phyloP scores from a whole-genome alignment of 1,140 invertebrate genomes.

The Meloidogyne floridensis region DNA sequence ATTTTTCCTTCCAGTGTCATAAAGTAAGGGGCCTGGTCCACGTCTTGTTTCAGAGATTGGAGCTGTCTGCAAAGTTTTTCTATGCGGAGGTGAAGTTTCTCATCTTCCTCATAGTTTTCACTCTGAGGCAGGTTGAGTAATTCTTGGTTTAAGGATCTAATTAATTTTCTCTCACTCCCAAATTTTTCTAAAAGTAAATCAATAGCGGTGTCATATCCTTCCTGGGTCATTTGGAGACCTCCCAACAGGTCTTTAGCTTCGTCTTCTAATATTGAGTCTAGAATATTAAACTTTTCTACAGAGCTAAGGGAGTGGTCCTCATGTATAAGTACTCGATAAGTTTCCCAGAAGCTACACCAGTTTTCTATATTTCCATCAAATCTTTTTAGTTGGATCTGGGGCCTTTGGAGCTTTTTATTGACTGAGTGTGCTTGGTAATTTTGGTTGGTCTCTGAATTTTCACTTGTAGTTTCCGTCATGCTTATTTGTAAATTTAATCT shows the following conservation, averaged over 20 bases:
- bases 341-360: conserved; percentile 9
- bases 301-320: neutral
- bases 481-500: too few species aligned
- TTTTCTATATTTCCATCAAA: neutral
- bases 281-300: conserved; percentile 11
- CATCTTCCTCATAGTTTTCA: neutral
- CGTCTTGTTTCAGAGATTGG: neutral
- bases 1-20: conserved; percentile 7
- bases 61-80: conserved; percentile 14
- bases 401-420: neutral
- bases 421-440: too few species aligned
- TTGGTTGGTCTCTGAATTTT: too few species aligned
- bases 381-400: neutral
- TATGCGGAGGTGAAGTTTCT: neutral
- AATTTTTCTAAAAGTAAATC: neutral
- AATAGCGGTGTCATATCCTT: conserved; percentile 9
- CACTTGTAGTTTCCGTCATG: too few species aligned
- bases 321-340: neutral
- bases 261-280: neutral
- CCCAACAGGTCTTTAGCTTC: neutral
- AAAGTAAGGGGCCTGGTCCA: conserved; percentile 2
- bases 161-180: neutral
- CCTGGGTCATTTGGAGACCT: neutral
- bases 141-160: neutral
- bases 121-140: neutral